phyloP scores from a whole-genome alignment of 2,113 vertebrate species.

The Nothocercus nigrocapillus region DNA sequence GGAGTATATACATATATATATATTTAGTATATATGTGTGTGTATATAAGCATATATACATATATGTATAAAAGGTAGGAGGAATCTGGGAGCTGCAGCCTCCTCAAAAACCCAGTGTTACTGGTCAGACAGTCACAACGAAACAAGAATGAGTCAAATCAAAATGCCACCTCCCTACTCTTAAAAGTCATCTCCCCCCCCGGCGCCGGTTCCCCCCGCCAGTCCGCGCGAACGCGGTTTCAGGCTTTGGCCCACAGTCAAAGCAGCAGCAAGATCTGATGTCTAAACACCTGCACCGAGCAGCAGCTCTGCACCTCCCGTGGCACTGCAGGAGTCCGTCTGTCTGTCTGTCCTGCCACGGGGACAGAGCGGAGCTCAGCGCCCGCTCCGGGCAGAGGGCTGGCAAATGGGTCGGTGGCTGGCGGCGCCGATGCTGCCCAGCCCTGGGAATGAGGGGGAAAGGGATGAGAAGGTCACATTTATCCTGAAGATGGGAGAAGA shows the following conservation, averaged over 20 bases:
- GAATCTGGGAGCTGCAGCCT: background rate
- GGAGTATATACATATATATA: background rate
- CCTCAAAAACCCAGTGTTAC: background rate
- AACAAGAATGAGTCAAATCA: conserved; percentile 33
- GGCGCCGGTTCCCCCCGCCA: background rate
- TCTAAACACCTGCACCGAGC: background rate
- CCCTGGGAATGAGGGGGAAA: background rate
- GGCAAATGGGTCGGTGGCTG: background rate
- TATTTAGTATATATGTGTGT: too few species aligned
- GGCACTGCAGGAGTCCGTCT: background rate
- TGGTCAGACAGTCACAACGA: background rate
- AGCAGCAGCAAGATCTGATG: background rate
- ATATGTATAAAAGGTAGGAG: background rate
- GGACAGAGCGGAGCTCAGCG: background rate
- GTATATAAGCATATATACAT: too few species aligned
- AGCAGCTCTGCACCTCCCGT: background rate
- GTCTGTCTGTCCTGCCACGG: background rate
- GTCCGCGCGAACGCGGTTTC: background rate
- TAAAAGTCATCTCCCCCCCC: background rate
- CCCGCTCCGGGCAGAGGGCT: background rate
- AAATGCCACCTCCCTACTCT: background rate
- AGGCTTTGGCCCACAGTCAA: background rate
- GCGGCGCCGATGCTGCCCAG: background rate
- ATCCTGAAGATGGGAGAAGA: background rate
- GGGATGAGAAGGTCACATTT: background rate